Conservation (phyloP, 2,113 vertebrate genomes). For the Notothenia rossii region DNA sequence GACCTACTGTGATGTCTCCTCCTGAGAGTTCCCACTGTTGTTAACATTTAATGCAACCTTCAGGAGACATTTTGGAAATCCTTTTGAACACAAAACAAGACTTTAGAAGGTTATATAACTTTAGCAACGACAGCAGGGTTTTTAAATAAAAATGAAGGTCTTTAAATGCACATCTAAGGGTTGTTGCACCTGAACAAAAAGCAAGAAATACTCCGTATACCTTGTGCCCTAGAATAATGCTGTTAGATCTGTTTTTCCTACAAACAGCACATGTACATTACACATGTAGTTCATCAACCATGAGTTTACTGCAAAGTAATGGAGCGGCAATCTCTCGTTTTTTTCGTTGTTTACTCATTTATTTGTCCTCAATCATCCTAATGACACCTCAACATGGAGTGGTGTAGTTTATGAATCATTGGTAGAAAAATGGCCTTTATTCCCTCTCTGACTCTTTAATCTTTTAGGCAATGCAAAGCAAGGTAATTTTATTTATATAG, state of each 20-base stretch:
- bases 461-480: too few species aligned
- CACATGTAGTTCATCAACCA: not conserved
- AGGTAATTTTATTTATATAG: too few species aligned
- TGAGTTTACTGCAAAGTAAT: not conserved
- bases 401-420: not conserved
- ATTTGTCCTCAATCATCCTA: not conserved
- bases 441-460: not conserved
- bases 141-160: conserved; percentile 30
- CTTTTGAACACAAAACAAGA: conserved; percentile 43
- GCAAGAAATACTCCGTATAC: not conserved
- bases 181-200: conserved; percentile 23
- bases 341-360: not conserved
- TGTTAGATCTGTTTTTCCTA: not conserved
- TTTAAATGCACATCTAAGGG: conserved; percentile 25
- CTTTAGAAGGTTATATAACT: conserved; percentile 45
- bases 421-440: not conserved
- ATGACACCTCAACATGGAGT: not conserved
- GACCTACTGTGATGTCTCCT: conserved; percentile 34
- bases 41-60: conserved; percentile 68
- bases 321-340: not conserved
- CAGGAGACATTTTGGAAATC: conserved; percentile 41
- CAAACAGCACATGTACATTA: not conserved
- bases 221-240: not conserved
- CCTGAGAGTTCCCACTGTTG: conserved; percentile 30
- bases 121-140: conserved; percentile 38